Conservation (phyloP, 1,140 invertebrate species). For the Drosophila asahinai region DNA sequence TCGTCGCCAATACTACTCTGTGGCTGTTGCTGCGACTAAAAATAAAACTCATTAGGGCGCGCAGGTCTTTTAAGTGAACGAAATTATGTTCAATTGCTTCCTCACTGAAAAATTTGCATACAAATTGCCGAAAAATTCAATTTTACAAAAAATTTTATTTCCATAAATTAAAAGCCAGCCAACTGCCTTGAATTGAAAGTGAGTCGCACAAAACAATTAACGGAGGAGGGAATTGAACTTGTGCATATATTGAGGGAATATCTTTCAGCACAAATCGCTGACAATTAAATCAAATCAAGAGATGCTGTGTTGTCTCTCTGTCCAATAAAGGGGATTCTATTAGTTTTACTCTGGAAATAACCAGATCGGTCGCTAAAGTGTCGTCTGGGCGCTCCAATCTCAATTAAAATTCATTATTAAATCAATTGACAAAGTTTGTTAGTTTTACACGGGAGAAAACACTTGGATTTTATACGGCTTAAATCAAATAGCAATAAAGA, state of each 20-base stretch:
- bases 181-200: conserved; percentile 61
- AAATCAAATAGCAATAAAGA: neutral
- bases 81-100: conserved; percentile 51
- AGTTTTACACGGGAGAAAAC: neutral
- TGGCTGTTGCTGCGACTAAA: conserved; percentile 39
- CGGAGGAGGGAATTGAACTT: conserved; percentile 39
- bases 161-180: conserved; percentile 50
- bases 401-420: conserved; percentile 44
- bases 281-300: conserved; percentile 49
- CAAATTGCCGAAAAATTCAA: conserved; percentile 38
- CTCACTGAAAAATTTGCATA: conserved; percentile 34
- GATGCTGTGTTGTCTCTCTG: conserved; percentile 17
- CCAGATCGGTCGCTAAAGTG: conserved; percentile 11
- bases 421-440: conserved; percentile 20
- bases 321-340: conserved; percentile 51
- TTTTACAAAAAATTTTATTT: conserved; percentile 31
- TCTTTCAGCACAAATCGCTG: conserved; percentile 33
- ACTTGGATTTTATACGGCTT: neutral
- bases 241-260: conserved; percentile 15
- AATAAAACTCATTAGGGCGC: conserved; percentile 64
- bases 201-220: conserved; percentile 72
- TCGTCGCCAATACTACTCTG: conserved; percentile 39
- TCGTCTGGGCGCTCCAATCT: conserved; percentile 24
- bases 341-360: conserved; percentile 29
- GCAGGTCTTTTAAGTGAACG: conserved; percentile 44